These are phyloP conservation scores for Aix galericulata DNA, from an alignment of 2,113 vertebrate genomes.

Conservation along the genomic window DNA sequence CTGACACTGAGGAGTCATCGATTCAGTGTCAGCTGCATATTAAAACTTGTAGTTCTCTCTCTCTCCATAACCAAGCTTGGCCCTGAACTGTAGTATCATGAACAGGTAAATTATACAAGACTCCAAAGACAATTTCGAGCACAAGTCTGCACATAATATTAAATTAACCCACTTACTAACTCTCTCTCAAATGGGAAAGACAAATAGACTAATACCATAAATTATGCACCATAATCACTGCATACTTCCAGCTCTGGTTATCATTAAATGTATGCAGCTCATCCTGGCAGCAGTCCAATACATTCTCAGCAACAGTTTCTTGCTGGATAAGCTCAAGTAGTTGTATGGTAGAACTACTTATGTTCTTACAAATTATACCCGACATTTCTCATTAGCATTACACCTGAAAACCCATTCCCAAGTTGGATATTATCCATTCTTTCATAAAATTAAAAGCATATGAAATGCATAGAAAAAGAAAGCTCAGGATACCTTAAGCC, in stretches of 20 bases:
- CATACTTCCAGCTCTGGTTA: neutral
- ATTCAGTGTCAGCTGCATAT: neutral
- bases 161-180: neutral
- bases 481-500: neutral
- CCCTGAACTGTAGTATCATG: neutral
- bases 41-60: neutral
- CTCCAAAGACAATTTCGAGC: neutral
- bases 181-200: neutral
- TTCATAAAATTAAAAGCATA: neutral
- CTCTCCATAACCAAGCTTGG: neutral
- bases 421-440: neutral
- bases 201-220: neutral
- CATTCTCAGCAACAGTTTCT: neutral
- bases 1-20: neutral
- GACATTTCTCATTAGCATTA: slow-evolving; percentile 25
- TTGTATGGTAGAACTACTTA: neutral
- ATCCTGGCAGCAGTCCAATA: slow-evolving; percentile 8
- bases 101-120: neutral
- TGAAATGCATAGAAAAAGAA: neutral
- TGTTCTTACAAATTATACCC: slow-evolving; percentile 29
- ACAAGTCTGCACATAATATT: neutral
- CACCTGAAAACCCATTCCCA: slow-evolving; percentile 20
- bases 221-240: neutral
- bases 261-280: neutral
- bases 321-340: slow-evolving; percentile 2